Conservation (phyloP, 1,140 invertebrate species). For the Tyrophagus putrescentiae region DNA sequence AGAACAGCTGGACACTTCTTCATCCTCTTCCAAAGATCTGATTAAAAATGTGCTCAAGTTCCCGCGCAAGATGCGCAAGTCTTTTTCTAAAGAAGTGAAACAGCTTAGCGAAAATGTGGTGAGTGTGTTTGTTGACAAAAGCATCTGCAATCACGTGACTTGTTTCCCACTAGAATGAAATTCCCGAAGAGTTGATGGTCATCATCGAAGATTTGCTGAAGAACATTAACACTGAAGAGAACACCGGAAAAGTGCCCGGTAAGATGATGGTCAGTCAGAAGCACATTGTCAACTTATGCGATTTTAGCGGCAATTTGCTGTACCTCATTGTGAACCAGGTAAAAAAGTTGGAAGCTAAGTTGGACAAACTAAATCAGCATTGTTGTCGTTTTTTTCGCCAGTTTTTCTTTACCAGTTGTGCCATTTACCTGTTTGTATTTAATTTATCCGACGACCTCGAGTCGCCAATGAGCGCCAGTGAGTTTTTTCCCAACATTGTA, state of each 20-base stretch:
- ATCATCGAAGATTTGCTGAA: conserved; percentile 18
- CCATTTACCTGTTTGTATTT: conserved; percentile 37
- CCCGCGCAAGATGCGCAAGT: conserved; percentile 13
- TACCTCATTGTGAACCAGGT: conserved; percentile 35
- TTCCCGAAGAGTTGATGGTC: conserved; percentile 10
- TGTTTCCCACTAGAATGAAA: conserved; percentile 17
- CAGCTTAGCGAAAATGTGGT: conserved; percentile 16
- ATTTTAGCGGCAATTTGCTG: conserved; percentile 34
- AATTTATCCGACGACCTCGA: conserved; percentile 34
- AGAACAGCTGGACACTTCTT: not conserved
- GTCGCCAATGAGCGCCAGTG: not conserved
- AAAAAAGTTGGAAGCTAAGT: no score
- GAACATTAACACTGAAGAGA: not conserved
- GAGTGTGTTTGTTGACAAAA: conserved; percentile 8
- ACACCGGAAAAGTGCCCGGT: not conserved
- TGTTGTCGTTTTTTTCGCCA: conserved; percentile 29
- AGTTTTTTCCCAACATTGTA: not conserved
- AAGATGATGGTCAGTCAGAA: conserved; percentile 26
- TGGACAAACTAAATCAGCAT: no score
- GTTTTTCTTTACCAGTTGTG: conserved; percentile 35
- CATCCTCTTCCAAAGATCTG: conserved; percentile 12
- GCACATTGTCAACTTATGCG: conserved; percentile 32
- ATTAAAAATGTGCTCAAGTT: conserved; percentile 19
- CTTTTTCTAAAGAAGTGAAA: conserved; percentile 19
- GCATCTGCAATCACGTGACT: not conserved